Percentiles rank a stretch among this genome's conserved stretches.
Evolutionary conservation across 2,113 vertebrate species (phyloP).

Genomic region (Odontesthes bonariensis): DNA sequence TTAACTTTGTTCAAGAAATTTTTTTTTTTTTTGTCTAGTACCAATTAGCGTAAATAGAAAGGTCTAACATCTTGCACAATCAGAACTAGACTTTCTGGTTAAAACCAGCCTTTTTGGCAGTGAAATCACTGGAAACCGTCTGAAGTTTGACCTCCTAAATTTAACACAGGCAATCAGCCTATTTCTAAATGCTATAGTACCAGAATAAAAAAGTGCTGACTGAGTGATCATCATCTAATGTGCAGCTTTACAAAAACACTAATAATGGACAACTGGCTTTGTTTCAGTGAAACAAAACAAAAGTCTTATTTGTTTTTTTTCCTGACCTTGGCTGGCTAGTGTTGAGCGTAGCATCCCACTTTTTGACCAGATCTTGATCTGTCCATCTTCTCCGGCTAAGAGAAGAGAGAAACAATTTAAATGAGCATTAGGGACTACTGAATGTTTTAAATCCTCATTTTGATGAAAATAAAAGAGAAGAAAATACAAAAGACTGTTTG

Average conservation of each 20-base stretch:
- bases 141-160: no score
- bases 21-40: no score
- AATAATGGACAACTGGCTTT: neutral
- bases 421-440: neutral
- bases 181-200: no score
- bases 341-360: slow-evolving; percentile 98
- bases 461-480: neutral
- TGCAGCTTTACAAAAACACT: neutral
- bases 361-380: slow-evolving; percentile 99
- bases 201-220: no score
- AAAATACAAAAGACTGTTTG: neutral
- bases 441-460: neutral
- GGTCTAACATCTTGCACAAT: no score
- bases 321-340: slow-evolving; percentile 92
- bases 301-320: slow-evolving; percentile 7
- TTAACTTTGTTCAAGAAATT: no score
- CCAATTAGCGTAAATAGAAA: no score
- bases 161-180: no score
- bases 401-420: slow-evolving; percentile 39
- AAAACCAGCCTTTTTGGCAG: no score
- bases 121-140: no score
- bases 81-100: no score
- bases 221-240: neutral
- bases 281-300: neutral
- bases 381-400: slow-evolving; percentile 96